These are phyloP conservation scores for Peribatodes rhomboidaria DNA, from an alignment of 2,888 invertebrate genomes.

Conservation along the genomic window DNA sequence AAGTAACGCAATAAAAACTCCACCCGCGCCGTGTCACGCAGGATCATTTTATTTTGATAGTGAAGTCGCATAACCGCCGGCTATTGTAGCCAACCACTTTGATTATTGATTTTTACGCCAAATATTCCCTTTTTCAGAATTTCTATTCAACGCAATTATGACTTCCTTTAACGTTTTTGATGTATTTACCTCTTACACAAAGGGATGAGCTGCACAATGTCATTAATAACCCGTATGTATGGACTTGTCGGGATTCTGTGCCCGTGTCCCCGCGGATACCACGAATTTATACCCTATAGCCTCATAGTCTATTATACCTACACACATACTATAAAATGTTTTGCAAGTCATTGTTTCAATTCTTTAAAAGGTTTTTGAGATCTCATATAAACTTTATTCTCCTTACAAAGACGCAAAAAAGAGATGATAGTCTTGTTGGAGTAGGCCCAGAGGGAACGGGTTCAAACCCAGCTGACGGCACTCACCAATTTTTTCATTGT, in stretches of 20 bases:
- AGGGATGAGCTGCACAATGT: conserved; percentile 71
- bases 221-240: conserved; percentile 81
- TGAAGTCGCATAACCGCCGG: conserved; percentile 78
- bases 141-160: conserved; percentile 80
- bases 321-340: conserved; percentile 38
- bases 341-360: conserved; percentile 57
- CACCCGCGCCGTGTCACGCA: conserved; percentile 81
- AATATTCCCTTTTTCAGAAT: conserved; percentile 79
- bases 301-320: background rate
- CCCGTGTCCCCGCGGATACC: conserved; percentile 42
- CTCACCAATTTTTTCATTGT: too few relatives aligned
- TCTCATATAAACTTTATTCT: conserved; percentile 8
- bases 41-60: conserved; percentile 81
- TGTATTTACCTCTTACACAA: conserved; percentile 73
- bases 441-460: too few relatives aligned
- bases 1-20: conserved; percentile 76
- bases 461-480: too few relatives aligned
- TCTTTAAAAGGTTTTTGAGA: conserved; percentile 10
- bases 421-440: too few relatives aligned
- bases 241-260: conserved; percentile 75
- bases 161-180: conserved; percentile 77
- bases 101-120: conserved; percentile 87
- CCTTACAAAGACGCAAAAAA: background rate
- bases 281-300: conserved; percentile 15
- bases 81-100: conserved; percentile 76